These are phyloP conservation scores for Grallaria varia DNA, from an alignment of 2,113 vertebrate species.

Conservation along the genomic window DNA sequence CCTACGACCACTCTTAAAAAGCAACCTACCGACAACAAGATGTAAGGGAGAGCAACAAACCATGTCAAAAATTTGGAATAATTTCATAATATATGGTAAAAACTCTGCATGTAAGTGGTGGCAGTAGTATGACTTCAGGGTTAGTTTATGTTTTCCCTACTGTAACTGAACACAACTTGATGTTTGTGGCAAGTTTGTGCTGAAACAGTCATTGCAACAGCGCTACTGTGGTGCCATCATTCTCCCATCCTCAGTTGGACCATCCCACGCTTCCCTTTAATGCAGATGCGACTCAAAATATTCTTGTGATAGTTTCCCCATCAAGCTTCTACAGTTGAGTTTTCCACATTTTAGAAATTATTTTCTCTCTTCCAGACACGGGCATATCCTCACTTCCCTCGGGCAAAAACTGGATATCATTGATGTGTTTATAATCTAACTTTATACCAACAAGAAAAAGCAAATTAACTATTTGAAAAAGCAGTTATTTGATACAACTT, in stretches of 20 bases:
- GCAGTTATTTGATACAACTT: conserved; percentile 37
- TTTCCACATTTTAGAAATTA: background rate
- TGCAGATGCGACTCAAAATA: background rate
- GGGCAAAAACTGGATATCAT: background rate
- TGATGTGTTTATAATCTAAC: conserved; percentile 34
- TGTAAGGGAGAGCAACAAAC: background rate
- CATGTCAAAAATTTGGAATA: background rate
- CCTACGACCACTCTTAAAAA: background rate
- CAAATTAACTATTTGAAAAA: background rate
- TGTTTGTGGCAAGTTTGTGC: background rate
- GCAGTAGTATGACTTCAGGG: background rate
- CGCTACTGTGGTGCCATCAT: background rate
- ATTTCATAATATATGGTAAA: background rate
- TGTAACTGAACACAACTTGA: rapidly evolving
- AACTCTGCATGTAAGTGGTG: background rate
- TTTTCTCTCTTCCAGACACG: background rate
- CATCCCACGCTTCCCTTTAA: background rate
- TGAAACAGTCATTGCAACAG: background rate
- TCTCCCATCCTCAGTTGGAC: background rate
- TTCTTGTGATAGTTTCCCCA: background rate
- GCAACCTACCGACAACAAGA: background rate
- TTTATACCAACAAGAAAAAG: background rate
- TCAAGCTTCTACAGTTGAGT: background rate
- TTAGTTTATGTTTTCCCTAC: background rate
- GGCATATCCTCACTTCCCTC: background rate